Base-by-base conservation (phyloP, 2,797 vertebrate species). In the Oreortyx pictus region DNA sequence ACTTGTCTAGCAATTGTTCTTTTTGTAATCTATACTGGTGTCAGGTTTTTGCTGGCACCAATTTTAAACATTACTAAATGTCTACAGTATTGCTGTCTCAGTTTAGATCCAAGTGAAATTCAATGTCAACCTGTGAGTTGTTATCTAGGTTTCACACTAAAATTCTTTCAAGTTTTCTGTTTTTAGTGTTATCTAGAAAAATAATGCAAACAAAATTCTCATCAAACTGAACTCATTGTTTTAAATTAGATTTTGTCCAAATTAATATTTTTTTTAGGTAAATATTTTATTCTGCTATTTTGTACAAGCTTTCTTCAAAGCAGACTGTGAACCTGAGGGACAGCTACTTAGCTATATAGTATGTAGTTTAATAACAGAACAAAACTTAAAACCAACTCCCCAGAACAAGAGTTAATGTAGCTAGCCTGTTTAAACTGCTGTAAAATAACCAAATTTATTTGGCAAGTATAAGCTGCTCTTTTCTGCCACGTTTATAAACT, bases 21-120 rank as follows among this genome's bases (percentile, higher is more conserved):
- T 91, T 96, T 59, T 71, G 77, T 92, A 83, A 96, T 91, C 95
- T 97, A 94, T 76, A 83, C 43, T 96, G 83, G 76, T 92, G 94
- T 96, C 92, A 97, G 92, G 92, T 95, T 97, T 97, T 97, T 96
- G 92, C 96, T 97, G 96, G 97, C 96, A 97, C 49, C 70, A 85
- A 94, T 90, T 82, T 96, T 95, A 94, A 96, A 87, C 96, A 97
- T 97, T 97, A 97, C 96, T 97, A 96, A 96, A 95, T 94, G 96
- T 97, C 97, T 97, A 97, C 96, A 97, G 93, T 60, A 97, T 77
- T 85, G 88, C 94, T 96, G 96, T 97, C 97, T 97, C 96, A 95
- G 83, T 97, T 96, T 95, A 95, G 93, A 96, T 96, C 96, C 96
- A 97, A 97, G 95, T 88, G 94, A 93, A 97, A 96, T 95, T 95